A percentile compares a stretch with the other conserved stretches of the same genome.
Evolutionary conservation across 2,797 vertebrate species (phyloP).

Genomic region (Enteromius argenteus): DNA sequence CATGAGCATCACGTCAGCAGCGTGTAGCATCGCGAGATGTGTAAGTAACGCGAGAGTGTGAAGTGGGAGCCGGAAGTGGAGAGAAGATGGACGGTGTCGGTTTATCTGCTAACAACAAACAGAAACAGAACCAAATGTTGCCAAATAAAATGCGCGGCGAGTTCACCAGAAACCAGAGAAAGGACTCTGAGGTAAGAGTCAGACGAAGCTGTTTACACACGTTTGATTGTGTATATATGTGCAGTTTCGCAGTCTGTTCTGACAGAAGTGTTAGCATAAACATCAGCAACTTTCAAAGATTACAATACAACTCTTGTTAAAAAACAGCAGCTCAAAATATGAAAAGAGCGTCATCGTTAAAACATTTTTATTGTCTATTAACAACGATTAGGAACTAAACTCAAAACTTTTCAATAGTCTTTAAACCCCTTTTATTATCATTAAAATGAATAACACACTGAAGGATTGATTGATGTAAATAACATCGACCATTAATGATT

Average conservation of each 20-base stretch:
- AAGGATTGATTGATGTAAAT: too few species aligned
- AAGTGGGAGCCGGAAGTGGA: slow-evolving; percentile 62
- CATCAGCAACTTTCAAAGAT: neutral
- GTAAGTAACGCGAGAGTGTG: slow-evolving; percentile 57
- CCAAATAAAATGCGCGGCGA: slow-evolving; percentile 84
- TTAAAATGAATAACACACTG: neutral
- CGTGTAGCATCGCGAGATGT: neutral
- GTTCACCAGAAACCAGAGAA: slow-evolving; percentile 89
- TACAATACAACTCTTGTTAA: too few species aligned
- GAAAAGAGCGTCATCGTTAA: neutral
- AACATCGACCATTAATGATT: neutral
- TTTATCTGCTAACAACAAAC: slow-evolving; percentile 87
- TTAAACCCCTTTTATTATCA: neutral
- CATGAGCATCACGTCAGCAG: neutral
- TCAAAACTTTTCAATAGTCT: neutral
- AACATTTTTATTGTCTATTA: neutral
- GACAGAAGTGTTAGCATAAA: slow-evolving; percentile 22
- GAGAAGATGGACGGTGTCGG: slow-evolving; percentile 79
- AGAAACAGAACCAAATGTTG: slow-evolving; percentile 75
- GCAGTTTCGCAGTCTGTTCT: neutral
- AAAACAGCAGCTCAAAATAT: neutral
- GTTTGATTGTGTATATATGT: neutral
- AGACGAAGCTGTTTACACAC: neutral
- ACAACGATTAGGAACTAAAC: neutral
- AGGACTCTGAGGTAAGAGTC: slow-evolving; percentile 91